Evolutionary conservation across 2,113 vertebrate species (phyloP).

Genomic region (Balaeniceps rex): DNA sequence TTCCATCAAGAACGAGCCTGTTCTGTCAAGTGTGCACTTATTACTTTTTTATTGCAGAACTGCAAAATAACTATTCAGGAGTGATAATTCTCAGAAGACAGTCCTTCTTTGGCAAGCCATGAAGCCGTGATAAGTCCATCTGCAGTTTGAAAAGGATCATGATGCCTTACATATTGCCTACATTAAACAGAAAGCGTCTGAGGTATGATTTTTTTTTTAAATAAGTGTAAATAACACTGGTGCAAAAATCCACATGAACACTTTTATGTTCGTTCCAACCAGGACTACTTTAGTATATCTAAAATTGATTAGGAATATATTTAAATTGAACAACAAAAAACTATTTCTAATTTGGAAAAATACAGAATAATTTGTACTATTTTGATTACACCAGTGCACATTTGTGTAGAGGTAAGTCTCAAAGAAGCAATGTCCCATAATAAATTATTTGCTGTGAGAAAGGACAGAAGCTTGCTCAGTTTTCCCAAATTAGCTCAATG

Average conservation of each 20-base stretch:
- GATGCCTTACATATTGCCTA: neutral
- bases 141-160: neutral
- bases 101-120: neutral
- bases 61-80: neutral
- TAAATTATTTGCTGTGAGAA: neutral
- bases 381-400: neutral
- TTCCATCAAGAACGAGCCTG: neutral
- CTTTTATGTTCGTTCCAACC: neutral
- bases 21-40: neutral
- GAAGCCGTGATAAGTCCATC: neutral
- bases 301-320: neutral
- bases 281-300: neutral
- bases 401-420: neutral
- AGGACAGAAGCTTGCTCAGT: neutral
- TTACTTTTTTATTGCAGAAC: neutral
- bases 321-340: neutral
- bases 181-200: neutral
- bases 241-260: neutral
- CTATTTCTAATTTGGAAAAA: neutral
- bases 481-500: neutral
- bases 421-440: neutral
- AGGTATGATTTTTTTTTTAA: neutral
- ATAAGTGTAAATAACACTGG: neutral
- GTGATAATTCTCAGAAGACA: neutral
- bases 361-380: neutral